Evolutionary conservation across 2,888 invertebrate species (phyloP), one percentile per base, ranked within the genome.

Genomic region (Sclerodermus sp.): DNA sequence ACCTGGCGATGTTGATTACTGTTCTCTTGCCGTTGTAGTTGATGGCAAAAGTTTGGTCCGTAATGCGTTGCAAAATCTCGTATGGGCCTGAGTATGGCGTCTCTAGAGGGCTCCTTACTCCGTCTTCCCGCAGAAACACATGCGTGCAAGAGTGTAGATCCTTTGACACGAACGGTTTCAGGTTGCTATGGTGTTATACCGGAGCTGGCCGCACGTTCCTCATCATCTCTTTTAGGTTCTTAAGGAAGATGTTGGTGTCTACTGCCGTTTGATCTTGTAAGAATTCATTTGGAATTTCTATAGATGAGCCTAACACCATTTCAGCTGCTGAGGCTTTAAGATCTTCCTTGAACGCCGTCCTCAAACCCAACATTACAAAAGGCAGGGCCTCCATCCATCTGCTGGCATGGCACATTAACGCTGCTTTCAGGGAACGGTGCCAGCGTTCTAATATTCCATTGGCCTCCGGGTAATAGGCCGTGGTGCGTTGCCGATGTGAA

Each of bases 401-500:
- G 1, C 44, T 46, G 1, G 53, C 42, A 29, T 68, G 61, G 46
- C 67, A 64, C 47, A 47, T 68, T 16, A 77, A 52, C 0, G 79
- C 71, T 1, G 76, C 63, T 60, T 77, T 79, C 44, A 79, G 54
- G 6, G 68, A 66, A 1, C 79, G 58, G 53, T 80, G 79, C 47
- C 73, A 70, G 3, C 77, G 56, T 53, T 80, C 77, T 2, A 79
- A 66, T 45, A 78, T 62, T 1, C 77, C 78, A 45, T 80, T 79
- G 0, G 73, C 56, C 38, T 67, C 62, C 18, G 78, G 70, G 50
- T 78, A 73, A 52, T 76, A 75, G 10, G 71, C 56, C 0, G 73
- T 71, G 2, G 68, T 73, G 31, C 63, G 48, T 0, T 57, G 44
- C 10, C 52, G 55, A 12, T 61, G n/a, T 17, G 56, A 51, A 3